Percentiles rank a stretch among this genome's conserved stretches.
These are phyloP conservation scores for Yponomeuta malinellus DNA, from an alignment of 2,888 invertebrate species.

Conservation along the genomic window DNA sequence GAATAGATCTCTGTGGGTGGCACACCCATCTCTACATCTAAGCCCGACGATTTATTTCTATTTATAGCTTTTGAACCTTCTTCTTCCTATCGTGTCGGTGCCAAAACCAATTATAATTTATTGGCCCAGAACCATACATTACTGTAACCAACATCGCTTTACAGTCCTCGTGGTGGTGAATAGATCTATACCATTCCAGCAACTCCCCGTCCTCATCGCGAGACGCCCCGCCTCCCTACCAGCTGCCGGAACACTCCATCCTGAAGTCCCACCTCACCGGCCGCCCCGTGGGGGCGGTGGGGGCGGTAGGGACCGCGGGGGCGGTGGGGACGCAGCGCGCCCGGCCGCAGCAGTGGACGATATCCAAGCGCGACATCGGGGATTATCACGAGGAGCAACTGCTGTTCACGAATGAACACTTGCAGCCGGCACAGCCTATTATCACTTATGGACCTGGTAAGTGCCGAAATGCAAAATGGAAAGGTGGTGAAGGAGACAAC, in stretches of 20 bases:
- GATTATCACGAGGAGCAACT: constrained; percentile 65
- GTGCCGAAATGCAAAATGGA: constrained; percentile 16
- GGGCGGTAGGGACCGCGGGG: background rate
- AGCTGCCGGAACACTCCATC: constrained; percentile 60
- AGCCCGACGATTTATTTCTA: too few species aligned
- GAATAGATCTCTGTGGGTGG: too few species aligned
- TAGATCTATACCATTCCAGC: constrained; percentile 26
- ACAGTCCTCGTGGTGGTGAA: too few species aligned
- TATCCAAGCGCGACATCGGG: constrained; percentile 61
- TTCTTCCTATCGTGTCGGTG: background rate
- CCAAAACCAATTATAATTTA: too few species aligned
- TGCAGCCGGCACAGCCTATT: constrained; percentile 29
- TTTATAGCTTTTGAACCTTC: too few species aligned
- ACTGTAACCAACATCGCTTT: constrained; percentile 3
- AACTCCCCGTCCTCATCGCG: constrained; percentile 51
- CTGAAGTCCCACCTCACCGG: constrained; percentile 63
- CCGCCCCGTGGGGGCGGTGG: constrained; percentile 31
- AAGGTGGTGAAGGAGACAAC: too few species aligned
- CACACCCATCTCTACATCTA: too few species aligned
- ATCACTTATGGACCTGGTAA: constrained; percentile 63
- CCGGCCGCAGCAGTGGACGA: constrained; percentile 62
- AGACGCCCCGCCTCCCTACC: constrained; percentile 56
- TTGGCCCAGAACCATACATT: too few species aligned
- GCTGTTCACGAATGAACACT: constrained; percentile 66
- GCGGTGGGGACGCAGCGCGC: background rate